A percentile compares a stretch with the other conserved stretches of the same genome.
Evolutionary conservation across 2,888 invertebrate genomes (phyloP).

Genomic region (Scaptomyza flava): DNA sequence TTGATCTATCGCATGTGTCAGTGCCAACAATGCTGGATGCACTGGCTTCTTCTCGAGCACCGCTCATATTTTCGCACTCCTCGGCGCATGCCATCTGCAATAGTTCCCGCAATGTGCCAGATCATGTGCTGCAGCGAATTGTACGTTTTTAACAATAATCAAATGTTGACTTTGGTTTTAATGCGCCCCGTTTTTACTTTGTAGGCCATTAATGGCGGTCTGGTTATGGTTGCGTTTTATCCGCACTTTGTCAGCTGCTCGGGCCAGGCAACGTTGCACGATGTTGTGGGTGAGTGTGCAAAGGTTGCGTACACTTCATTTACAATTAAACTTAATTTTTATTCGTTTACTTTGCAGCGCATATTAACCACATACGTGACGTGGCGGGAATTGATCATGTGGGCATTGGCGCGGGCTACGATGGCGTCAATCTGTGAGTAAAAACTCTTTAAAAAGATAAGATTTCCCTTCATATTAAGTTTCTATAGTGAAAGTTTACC

Average conservation of each 20-base stretch:
- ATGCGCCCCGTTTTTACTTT: conserved; percentile 45
- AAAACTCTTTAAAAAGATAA: too few relatives aligned
- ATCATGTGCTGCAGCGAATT: conserved; percentile 90
- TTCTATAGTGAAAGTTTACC: too few relatives aligned
- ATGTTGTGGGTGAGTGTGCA: conserved; percentile 87
- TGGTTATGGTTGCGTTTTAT: conserved; percentile 89
- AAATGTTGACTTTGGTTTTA: conserved; percentile 31
- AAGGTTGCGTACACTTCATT: background rate
- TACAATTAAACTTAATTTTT: conserved; percentile 2
- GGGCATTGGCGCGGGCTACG: conserved; percentile 94
- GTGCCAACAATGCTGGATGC: conserved; percentile 92
- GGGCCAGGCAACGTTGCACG: conserved; percentile 86
- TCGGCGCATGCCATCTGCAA: conserved; percentile 92
- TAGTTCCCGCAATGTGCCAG: conserved; percentile 92
- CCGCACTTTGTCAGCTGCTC: conserved; percentile 87
- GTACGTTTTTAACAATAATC: conserved; percentile 79
- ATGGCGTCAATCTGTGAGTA: conserved; percentile 95
- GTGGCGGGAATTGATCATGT: conserved; percentile 94
- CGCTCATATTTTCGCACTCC: conserved; percentile 94
- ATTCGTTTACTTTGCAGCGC: conserved; percentile 86
- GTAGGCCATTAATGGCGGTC: conserved; percentile 87
- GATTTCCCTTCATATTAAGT: too few relatives aligned
- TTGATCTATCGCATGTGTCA: conserved; percentile 93
- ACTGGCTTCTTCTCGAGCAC: conserved; percentile 90
- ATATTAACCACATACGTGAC: conserved; percentile 94